A percentile compares a stretch with the other conserved stretches of the same genome.
Conservation (phyloP, 2,888 invertebrate genomes). For the Xestia c-nigrum region DNA sequence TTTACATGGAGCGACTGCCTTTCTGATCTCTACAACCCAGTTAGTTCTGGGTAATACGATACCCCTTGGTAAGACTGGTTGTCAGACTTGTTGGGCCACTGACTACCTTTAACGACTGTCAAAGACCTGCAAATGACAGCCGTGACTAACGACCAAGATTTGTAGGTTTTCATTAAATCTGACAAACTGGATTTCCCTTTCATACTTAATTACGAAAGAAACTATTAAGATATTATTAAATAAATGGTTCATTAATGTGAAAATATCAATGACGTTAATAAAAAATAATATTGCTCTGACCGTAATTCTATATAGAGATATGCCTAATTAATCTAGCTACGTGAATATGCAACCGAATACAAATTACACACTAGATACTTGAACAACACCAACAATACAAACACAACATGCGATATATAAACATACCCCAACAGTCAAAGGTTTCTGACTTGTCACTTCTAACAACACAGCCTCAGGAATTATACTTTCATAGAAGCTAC, state of each 20-base stretch:
- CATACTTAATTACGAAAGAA: neutral
- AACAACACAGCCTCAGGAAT: slow-evolving; percentile 50
- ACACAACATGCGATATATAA: slow-evolving; percentile 20
- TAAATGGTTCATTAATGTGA: neutral
- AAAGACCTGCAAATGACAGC: no score
- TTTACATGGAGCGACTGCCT: no score
- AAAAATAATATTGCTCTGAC: neutral
- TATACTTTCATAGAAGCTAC: slow-evolving; percentile 64
- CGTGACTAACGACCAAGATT: neutral
- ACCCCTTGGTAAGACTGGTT: no score
- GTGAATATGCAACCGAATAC: neutral
- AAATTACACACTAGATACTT: neutral
- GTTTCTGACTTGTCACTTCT: slow-evolving; percentile 44
- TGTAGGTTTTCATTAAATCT: neutral
- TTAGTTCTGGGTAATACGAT: no score
- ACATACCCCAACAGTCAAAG: slow-evolving; percentile 7
- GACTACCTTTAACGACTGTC: no score
- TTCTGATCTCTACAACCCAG: no score
- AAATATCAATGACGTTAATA: neutral
- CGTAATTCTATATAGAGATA: neutral
- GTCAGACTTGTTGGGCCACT: no score
- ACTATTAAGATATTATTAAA: neutral
- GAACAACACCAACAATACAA: slow-evolving; percentile 10
- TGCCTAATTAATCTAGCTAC: neutral
- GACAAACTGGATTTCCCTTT: neutral